Percentiles rank a stretch among this genome's conserved stretches.
phyloP scores from a whole-genome alignment of 2,888 invertebrate species.

The Rugalucina vietnamica region DNA sequence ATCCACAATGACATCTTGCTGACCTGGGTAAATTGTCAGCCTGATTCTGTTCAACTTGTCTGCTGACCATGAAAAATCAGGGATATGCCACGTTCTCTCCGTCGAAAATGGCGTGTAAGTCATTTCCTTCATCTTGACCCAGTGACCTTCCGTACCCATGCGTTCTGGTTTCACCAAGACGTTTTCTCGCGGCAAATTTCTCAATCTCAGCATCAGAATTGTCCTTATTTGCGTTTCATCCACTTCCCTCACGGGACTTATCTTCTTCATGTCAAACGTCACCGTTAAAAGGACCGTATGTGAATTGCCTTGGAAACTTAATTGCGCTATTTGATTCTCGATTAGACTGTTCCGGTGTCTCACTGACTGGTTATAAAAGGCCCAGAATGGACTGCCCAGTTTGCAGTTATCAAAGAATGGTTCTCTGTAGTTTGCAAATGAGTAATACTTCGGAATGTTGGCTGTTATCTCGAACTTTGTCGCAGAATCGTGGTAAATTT shows the following conservation, averaged over 20 bases:
- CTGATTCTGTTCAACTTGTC: conserved; percentile 49
- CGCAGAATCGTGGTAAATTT: conserved; percentile 58
- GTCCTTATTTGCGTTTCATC: conserved; percentile 49
- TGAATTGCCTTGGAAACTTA: conserved; percentile 28
- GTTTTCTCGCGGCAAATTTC: conserved; percentile 51
- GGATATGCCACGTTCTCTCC: conserved; percentile 56
- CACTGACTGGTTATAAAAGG: conserved; percentile 49
- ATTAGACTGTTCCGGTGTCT: conserved; percentile 16
- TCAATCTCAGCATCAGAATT: conserved; percentile 32
- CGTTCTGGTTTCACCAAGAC: conserved; percentile 46
- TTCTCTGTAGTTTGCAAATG: conserved; percentile 59
- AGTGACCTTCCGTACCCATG: conserved; percentile 22
- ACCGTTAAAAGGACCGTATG: conserved; percentile 15
- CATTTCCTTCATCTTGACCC: conserved; percentile 30
- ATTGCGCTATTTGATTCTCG: neutral
- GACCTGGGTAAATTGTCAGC: conserved; percentile 39
- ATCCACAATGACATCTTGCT: conserved; percentile 52
- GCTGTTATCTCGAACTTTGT: conserved; percentile 59
- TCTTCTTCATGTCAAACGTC: conserved; percentile 25
- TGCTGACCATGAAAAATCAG: conserved; percentile 60
- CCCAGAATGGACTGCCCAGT: conserved; percentile 57
- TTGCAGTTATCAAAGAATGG: conserved; percentile 60
- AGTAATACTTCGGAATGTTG: conserved; percentile 60
- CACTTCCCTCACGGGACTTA: conserved; percentile 46
- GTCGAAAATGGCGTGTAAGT: conserved; percentile 46